A percentile compares a stretch with the other conserved stretches of the same genome.
Evolutionary conservation across 2,113 vertebrate species (phyloP).

Genomic region (Isichthys henryi): DNA sequence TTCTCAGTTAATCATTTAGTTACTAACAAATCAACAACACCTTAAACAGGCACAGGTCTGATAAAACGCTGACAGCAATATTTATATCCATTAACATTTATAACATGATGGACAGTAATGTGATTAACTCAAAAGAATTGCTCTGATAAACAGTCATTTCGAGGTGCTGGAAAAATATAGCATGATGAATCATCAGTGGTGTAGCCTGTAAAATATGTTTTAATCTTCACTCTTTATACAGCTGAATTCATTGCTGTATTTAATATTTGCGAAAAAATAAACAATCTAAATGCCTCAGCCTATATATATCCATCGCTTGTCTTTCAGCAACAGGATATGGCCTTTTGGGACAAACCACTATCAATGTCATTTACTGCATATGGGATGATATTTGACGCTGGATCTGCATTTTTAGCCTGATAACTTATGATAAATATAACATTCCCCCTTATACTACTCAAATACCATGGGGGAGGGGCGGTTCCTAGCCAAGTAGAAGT

Average conservation of each 20-base stretch:
- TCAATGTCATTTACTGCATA: not conserved
- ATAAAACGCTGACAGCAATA: not conserved
- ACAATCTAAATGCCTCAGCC: not conserved
- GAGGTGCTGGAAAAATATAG: not conserved
- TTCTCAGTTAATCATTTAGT: not conserved
- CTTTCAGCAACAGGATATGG: not conserved
- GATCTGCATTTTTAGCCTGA: not conserved
- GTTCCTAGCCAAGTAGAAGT: not conserved
- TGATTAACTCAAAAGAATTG: not conserved
- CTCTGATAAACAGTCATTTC: not conserved
- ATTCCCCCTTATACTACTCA: not conserved
- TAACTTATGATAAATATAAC: not conserved
- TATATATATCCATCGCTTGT: not conserved
- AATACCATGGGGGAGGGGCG: not conserved
- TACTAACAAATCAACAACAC: not conserved
- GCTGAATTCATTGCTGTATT: not conserved
- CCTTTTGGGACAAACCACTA: not conserved
- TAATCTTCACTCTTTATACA: not conserved
- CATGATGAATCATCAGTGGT: not conserved
- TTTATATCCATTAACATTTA: not conserved
- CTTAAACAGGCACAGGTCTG: not conserved
- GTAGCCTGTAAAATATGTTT: not conserved
- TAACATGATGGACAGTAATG: not conserved
- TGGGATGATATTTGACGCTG: not conserved
- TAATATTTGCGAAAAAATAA: not conserved